phyloP scores from a whole-genome alignment of 2,113 vertebrate genomes.

The Oreochromis niloticus region DNA sequence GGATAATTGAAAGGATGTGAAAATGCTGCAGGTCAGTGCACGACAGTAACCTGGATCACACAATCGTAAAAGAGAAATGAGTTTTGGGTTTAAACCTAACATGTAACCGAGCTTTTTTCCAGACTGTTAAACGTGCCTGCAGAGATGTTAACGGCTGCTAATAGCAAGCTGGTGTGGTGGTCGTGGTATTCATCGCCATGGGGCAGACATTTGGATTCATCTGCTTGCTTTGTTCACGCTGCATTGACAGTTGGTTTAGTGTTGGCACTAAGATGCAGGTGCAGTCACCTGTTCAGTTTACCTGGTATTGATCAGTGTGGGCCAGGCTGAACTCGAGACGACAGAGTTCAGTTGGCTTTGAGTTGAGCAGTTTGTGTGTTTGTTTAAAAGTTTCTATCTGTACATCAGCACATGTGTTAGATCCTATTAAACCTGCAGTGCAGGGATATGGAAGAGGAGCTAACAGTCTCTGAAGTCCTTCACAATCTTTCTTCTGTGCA shows the following conservation, averaged over 20 bases:
- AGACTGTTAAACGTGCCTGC: background rate
- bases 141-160: background rate
- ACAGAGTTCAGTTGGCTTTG: background rate
- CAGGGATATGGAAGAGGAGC: background rate
- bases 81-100: background rate
- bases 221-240: background rate
- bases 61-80: background rate
- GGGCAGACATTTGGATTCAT: background rate
- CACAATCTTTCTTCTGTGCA: background rate
- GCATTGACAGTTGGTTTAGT: background rate
- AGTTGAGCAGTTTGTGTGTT: background rate
- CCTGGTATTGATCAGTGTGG: background rate
- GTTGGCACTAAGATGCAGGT: background rate
- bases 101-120: background rate
- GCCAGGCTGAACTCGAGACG: background rate
- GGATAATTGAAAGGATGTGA: background rate
- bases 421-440: background rate
- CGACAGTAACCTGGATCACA: background rate
- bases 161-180: background rate
- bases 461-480: background rate
- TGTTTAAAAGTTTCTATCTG: background rate
- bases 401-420: accelerated
- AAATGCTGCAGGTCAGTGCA: background rate
- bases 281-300: background rate
- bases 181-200: background rate